Base-by-base conservation (phyloP, 1,140 invertebrate species). In the Neodiprion virginianus region DNA sequence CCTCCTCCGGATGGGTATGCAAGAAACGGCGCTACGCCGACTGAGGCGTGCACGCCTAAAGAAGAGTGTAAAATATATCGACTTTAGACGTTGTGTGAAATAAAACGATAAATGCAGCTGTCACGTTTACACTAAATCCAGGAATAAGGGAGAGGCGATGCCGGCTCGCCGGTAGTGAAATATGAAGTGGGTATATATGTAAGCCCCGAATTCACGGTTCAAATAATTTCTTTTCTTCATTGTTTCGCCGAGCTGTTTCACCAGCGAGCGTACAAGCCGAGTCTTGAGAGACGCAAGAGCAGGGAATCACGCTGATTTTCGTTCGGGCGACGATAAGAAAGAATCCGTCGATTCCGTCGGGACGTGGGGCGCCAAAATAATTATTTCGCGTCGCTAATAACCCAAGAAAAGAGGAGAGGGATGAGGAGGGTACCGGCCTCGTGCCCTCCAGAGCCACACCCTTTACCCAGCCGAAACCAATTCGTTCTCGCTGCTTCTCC, bases 181-280 rank as follows among this genome's bases (percentile, higher is more conserved):
- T 61, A 61, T 61, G 5, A 61, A 61, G 53, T 21, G 17, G 17
- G 17, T 61, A 61, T 61, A 61, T 40, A 40, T 40, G 28, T 5
- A 61, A 8, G 53, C 53, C n/a, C 53, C n/a, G 53, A 61, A 61
- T 61, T 61, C 53, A 61, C 53, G 53, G 53, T 61, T 61, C 53
- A 61, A 61, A 17, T 61, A 61, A 12, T 61, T 61, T 0, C n/a
- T 61, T 7, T 61, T 14, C 11, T 61, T 61, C 53, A 61, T 61
- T 61, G 53, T 61, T 61, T 61, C 8, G n/a, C 53, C 53, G 8
- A 61, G 53, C 53, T 61, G 5, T 61, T 61, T 40, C 28, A 40
- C 28, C 28, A 40, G 28, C 28, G 28, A 40, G 28, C 28, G 28
- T 40, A 40, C 28, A 40, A 40, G 28, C 28, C 5, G 28, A 40